Conservation (phyloP, 2,888 invertebrate genomes). For the Lasioglossum zephyrum region DNA sequence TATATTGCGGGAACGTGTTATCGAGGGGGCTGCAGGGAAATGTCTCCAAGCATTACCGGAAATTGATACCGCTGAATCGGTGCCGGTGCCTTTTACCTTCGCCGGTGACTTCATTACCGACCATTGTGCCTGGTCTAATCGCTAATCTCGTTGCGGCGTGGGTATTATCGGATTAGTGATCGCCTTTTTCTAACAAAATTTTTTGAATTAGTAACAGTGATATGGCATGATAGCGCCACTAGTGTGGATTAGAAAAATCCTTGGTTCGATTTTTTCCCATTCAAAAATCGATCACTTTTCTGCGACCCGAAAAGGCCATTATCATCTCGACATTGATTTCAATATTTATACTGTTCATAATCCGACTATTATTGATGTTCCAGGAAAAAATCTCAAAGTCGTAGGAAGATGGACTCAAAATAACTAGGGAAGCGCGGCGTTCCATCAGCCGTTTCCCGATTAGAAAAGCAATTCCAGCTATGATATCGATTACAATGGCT, state of each 20-base stretch:
- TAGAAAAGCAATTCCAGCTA: constrained; percentile 41
- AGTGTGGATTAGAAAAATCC: neutral
- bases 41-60: neutral
- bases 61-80: neutral
- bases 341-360: neutral
- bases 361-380: neutral
- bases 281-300: neutral
- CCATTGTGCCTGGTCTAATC: neutral
- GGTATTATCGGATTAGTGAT: neutral
- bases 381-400: neutral
- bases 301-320: neutral
- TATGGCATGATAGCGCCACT: neutral
- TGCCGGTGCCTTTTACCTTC: neutral
- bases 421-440: constrained; percentile 5
- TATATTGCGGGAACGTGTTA: neutral
- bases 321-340: neutral
- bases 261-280: neutral
- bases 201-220: no score
- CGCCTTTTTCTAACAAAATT: neutral
- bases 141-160: no score
- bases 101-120: neutral
- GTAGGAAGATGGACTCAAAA: neutral
- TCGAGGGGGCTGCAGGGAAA: neutral
- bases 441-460: constrained; percentile 5
- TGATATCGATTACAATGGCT: constrained; percentile 35